phyloP scores from a whole-genome alignment of 23 tunicate genomes.

The Ascidia mentula region DNA sequence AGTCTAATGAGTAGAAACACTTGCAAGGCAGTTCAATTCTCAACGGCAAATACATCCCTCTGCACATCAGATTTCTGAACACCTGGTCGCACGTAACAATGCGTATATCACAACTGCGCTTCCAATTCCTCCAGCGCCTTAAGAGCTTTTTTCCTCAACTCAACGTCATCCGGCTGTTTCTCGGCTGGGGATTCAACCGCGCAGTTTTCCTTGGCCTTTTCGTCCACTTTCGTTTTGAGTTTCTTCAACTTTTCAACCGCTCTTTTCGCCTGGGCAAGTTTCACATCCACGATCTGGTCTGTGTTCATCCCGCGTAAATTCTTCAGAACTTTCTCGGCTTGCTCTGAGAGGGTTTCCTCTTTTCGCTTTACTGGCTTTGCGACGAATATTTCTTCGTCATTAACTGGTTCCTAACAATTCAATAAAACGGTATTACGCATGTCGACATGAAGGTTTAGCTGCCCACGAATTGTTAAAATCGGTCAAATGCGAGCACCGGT shows the following conservation, averaged over 20 bases:
- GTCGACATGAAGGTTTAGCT: too few relatives aligned
- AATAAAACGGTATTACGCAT: too few relatives aligned
- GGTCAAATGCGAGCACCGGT: too few relatives aligned
- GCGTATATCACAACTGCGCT: slow-evolving; percentile 24
- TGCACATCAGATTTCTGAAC: too few relatives aligned
- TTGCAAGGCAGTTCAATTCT: too few relatives aligned
- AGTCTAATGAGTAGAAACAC: too few relatives aligned
- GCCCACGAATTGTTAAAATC: too few relatives aligned
- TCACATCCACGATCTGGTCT: slow-evolving; percentile 18
- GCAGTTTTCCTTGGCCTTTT: slow-evolving; percentile 8
- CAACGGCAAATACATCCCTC: too few relatives aligned
- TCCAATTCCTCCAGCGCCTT: slow-evolving; percentile 57
- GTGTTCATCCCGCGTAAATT: slow-evolving; percentile 4
- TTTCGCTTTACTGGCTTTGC: slow-evolving; percentile 32
- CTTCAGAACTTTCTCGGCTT: slow-evolving; percentile 27
- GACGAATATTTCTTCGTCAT: slow-evolving; percentile 31
- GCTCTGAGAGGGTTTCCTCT: slow-evolving; percentile 7
- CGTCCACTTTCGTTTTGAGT: slow-evolving; percentile 15
- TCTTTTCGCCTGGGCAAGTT: not conserved
- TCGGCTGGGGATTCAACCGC: too few relatives aligned
- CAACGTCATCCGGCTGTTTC: too few relatives aligned
- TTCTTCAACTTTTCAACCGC: slow-evolving; percentile 25
- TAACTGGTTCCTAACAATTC: too few relatives aligned
- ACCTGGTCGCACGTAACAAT: too few relatives aligned
- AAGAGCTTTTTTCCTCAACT: slow-evolving; percentile 33